Evolutionary conservation across 2,888 invertebrate species (phyloP).

Genomic region (Steinernema carpocapsae): DNA sequence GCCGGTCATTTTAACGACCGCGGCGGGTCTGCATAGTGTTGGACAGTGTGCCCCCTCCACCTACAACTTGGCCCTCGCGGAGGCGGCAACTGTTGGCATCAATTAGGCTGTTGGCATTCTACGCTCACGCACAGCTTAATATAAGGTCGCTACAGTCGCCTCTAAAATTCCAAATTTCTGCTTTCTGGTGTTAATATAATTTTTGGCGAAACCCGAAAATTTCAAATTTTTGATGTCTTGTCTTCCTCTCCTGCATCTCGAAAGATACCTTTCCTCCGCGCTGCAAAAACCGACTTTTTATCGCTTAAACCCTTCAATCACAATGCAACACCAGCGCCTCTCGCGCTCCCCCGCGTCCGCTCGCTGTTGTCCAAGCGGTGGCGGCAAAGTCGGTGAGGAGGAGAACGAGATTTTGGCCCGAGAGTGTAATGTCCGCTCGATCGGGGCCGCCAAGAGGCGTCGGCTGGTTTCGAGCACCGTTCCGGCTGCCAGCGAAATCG

Average conservation of each 20-base stretch:
- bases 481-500: neutral
- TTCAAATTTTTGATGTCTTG: neutral
- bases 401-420: neutral
- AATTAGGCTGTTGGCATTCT: neutral
- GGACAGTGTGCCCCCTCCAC: neutral
- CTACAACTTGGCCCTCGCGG: neutral
- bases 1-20: conserved; percentile 21
- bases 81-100: neutral
- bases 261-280: neutral
- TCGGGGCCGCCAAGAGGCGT: neutral
- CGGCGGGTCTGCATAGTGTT: neutral
- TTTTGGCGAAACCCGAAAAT: neutral
- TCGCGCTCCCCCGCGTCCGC: neutral
- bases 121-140: neutral
- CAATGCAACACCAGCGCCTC: neutral
- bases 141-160: neutral
- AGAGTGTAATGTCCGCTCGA: conserved; percentile 24
- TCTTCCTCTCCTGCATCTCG: neutral
- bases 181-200: neutral
- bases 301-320: neutral
- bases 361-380: neutral
- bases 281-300: neutral
- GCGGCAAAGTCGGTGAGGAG: neutral
- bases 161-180: neutral
- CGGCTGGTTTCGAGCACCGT: conserved; percentile 4